These are phyloP conservation scores for Empidonax traillii DNA, from an alignment of 2,113 vertebrate genomes.

Conservation along the genomic window DNA sequence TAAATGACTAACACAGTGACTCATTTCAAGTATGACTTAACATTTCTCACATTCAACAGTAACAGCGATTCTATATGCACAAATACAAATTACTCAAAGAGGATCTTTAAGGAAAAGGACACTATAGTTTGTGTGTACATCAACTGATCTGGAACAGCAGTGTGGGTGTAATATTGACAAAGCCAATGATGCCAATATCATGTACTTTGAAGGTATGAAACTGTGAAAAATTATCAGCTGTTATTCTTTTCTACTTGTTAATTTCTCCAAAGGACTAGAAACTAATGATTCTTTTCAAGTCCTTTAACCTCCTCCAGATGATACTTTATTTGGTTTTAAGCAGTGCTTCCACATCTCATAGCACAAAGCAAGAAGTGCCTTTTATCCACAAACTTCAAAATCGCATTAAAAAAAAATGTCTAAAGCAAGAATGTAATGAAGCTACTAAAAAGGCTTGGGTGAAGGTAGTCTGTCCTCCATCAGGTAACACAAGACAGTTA, in stretches of 20 bases:
- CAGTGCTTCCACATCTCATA: not conserved
- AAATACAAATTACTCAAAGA: conserved; percentile 23
- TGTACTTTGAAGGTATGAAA: conserved; percentile 21
- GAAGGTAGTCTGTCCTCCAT: not conserved
- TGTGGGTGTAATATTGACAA: conserved; percentile 23
- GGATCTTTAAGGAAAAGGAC: conserved; percentile 35
- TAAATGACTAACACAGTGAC: conserved; percentile 54
- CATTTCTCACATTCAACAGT: not conserved
- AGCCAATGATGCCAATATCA: conserved; percentile 18
- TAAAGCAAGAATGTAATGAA: not conserved
- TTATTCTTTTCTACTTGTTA: conserved; percentile 10
- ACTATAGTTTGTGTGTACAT: conserved; percentile 3
- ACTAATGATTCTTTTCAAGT: not conserved
- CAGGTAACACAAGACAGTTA: not conserved
- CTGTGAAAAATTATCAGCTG: conserved; percentile 34
- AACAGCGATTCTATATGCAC: not conserved
- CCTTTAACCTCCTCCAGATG: not conserved
- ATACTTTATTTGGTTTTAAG: conserved; percentile 15
- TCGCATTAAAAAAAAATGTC: not conserved
- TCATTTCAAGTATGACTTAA: conserved; percentile 46
- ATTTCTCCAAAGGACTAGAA: not conserved
- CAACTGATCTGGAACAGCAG: conserved; percentile 11
- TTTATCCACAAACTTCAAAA: not conserved
- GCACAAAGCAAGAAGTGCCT: not conserved
- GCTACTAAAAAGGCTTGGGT: not conserved